Evolutionary conservation across 2,888 invertebrate species (phyloP), one percentile per base, ranked within the genome.

Genomic region (Monoplex corrugatus): DNA sequence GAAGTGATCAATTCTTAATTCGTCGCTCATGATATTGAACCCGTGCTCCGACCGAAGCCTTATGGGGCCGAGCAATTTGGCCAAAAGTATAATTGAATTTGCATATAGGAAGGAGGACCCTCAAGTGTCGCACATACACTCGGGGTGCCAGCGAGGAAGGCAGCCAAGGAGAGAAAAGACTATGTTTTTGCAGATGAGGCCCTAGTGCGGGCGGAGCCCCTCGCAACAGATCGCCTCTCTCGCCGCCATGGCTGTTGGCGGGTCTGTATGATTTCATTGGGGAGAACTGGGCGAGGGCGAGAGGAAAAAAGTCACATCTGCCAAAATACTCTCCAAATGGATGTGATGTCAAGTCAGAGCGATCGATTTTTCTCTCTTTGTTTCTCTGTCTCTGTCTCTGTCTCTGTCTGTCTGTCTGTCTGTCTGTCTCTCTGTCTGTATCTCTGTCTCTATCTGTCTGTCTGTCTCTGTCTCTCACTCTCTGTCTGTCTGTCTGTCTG

Each of bases 1-100:
- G 82, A 87, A 87, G 80, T 87, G 87, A 87, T 87, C 87, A 87
- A 82, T 87, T 87, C 82, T 87, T 87, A 87, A 87, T 87, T 87
- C 82, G 87, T 82, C 87, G 57, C 87, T 78, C 78, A 87, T 87
- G 87, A 87, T 87, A 87, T 80, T 87, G 87, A 80, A 80, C 80
- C 40, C 40, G 43, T 19, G 80, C 80, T 43, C 43, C 43, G 80
- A 32, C 43, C 40, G 43, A 80, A 80, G 80, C 43, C 80, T 43
- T 40, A 43, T 10, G 28, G 80, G 28, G 43, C 86, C 68, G 75
- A 87, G 87, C 87, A 87, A 87, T 87, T 87, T 87, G 78, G 82
- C 87, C 87, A 35, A 44, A 87, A 87, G 82, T 87, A 87, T 87
- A 87, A 87, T 87, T 87, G 87, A 87, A 87, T 87, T 87, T 87